These are phyloP conservation scores for Tonatia bakeri DNA, from an alignment of 2,113 vertebrate genomes.

Conservation along the genomic window DNA sequence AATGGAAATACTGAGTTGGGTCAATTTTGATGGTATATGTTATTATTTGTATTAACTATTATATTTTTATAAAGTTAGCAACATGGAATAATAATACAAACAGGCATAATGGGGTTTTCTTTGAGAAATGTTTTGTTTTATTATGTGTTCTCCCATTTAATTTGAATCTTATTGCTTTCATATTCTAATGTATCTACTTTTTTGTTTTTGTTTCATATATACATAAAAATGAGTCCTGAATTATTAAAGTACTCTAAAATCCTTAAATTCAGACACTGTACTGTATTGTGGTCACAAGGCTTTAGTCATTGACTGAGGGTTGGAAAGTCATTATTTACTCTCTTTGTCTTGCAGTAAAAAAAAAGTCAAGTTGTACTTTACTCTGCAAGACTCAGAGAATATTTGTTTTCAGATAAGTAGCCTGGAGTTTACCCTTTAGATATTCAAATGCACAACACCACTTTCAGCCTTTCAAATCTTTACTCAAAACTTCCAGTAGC, in stretches of 20 bases:
- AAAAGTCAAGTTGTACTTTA: constrained; percentile 36
- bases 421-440: neutral
- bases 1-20: neutral
- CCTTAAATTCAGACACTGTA: neutral
- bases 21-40: neutral
- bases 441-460: neutral
- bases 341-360: neutral
- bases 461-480: neutral
- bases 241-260: constrained; percentile 22
- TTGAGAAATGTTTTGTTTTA: neutral
- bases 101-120: neutral
- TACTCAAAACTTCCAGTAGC: neutral
- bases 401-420: constrained; percentile 11
- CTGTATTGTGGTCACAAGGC: neutral
- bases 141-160: neutral
- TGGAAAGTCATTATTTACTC: constrained; percentile 20
- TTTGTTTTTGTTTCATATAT: neutral
- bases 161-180: neutral
- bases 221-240: neutral
- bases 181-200: neutral
- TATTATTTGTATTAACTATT: constrained; percentile 6
- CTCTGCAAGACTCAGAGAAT: neutral
- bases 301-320: neutral
- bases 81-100: neutral
- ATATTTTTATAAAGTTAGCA: neutral